Percentiles rank a stretch among this genome's conserved stretches.
Conservation (phyloP, 2,888 invertebrate species). For the Dryobotodes eremita region DNA sequence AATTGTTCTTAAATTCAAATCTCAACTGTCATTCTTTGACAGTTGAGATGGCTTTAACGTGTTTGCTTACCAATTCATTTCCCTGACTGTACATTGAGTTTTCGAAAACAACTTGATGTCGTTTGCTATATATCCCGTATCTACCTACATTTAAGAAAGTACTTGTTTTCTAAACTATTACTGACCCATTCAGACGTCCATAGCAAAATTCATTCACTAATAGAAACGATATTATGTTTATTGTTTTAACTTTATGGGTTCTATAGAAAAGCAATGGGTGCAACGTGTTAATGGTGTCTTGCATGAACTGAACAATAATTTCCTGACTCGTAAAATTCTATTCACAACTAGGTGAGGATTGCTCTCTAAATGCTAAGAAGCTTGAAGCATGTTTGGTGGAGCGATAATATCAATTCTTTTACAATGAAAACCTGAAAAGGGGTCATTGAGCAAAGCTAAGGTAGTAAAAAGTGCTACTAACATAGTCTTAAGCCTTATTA, state of each 20-base stretch:
- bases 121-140: neutral
- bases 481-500: neutral
- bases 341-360: conserved; percentile 31
- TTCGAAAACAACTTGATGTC: neutral
- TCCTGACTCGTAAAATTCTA: conserved; percentile 51
- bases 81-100: neutral
- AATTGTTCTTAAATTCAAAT: neutral
- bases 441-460: neutral
- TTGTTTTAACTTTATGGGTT: conserved; percentile 58
- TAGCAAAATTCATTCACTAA: conserved; percentile 40
- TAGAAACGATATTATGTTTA: conserved; percentile 56
- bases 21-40: neutral
- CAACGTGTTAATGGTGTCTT: conserved; percentile 53
- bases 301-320: conserved; percentile 58
- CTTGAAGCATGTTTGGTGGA: conserved; percentile 6
- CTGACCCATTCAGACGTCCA: conserved; percentile 28
- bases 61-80: neutral
- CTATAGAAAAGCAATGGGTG: conserved; percentile 54
- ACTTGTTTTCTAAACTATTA: conserved; percentile 1
- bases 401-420: neutral
- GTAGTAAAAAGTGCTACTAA: neutral
- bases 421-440: neutral
- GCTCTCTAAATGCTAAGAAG: conserved; percentile 29
- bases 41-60: neutral
- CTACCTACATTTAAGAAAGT: conserved; percentile 5